Evolutionary conservation across 2,888 invertebrate genomes (phyloP), one percentile per base, ranked within the genome.

Genomic region (Xestoiulus laeticollis): DNA sequence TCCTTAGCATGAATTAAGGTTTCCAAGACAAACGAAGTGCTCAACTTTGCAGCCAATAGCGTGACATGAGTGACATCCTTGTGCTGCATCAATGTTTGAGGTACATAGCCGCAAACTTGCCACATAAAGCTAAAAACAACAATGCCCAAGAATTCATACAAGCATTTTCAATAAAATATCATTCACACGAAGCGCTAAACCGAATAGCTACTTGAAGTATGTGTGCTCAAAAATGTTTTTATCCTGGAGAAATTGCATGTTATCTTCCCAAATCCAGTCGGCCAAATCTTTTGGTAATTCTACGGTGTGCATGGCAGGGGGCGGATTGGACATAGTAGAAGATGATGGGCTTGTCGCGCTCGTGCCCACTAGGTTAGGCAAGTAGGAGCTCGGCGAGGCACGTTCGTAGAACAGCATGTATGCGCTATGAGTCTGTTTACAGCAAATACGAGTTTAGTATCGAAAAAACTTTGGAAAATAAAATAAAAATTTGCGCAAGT

Each of bases 231-330:
- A 98, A 90, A 98, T 97, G 92, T 97, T 98, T 91, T 97, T 97
- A 92, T 98, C 98, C 91, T 97, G 96, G 87, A 98, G 93, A 91
- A 98, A 98, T 92, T 97, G 96, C 94, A 96, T 96, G 92, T 98
- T 98, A 93, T 98, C 98, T 91, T 97, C 96, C 98, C 98, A 98
- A 90, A 98, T 98, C 98, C 98, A 98, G 92, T 96, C 96, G 91
- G 97, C 96, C 68, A 98, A 93, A 90, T 97, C 97, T 90, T 95
- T 94, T 87, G 95, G 95, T 5, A 96, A 93, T 90, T 94, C 94
- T 90, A 95, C 93, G 6, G 86, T 84, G 26, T 89, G 89, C 84
- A 89, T 88, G 22, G 88, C 68, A 33, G 85, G 85, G 26, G 85
- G 83, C 16, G 44, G 26, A n/a, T 33, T 6, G 22, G 88, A 43